Conservation (phyloP, 1,140 invertebrate species). For the Drosophila kikkawai region DNA sequence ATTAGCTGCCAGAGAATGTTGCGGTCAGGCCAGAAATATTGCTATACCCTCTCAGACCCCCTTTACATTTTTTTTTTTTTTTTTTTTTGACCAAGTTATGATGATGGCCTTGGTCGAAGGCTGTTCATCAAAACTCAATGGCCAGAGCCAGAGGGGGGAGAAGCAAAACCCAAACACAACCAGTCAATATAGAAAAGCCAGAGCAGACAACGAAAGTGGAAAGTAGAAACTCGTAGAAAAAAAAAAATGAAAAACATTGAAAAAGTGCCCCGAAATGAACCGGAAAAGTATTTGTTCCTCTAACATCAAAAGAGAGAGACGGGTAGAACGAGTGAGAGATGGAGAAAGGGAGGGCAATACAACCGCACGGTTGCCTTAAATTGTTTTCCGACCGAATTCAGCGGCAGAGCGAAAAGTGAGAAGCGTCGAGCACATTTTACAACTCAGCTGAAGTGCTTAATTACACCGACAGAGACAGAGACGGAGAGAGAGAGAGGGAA, state of each 20-base stretch:
- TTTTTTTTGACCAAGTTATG: slow-evolving; percentile 35
- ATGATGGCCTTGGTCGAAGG: slow-evolving; percentile 42
- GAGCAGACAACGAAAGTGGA: slow-evolving; percentile 39
- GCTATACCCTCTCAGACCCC: background rate
- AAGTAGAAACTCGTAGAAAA: background rate
- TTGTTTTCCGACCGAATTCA: slow-evolving; percentile 75
- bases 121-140: slow-evolving; percentile 68
- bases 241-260: background rate
- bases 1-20: slow-evolving; percentile 34
- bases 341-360: slow-evolving; percentile 13
- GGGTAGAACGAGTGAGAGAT: slow-evolving; percentile 9
- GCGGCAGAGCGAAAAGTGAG: slow-evolving; percentile 35
- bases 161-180: slow-evolving; percentile 4
- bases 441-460: slow-evolving; percentile 79
- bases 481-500: background rate
- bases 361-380: slow-evolving; percentile 73
- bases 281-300: slow-evolving; percentile 8
- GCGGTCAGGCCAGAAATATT: slow-evolving; percentile 24
- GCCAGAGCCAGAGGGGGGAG: slow-evolving; percentile 4
- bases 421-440: slow-evolving; percentile 71
- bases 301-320: slow-evolving; percentile 29
- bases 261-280: slow-evolving; percentile 27
- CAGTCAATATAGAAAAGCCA: slow-evolving; percentile 25
- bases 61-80: no score
- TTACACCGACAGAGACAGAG: slow-evolving; percentile 56